Percentiles rank a stretch among this genome's conserved stretches.
Conservation (phyloP, 2,113 vertebrate genomes). For the Patagioenas fasciata region DNA sequence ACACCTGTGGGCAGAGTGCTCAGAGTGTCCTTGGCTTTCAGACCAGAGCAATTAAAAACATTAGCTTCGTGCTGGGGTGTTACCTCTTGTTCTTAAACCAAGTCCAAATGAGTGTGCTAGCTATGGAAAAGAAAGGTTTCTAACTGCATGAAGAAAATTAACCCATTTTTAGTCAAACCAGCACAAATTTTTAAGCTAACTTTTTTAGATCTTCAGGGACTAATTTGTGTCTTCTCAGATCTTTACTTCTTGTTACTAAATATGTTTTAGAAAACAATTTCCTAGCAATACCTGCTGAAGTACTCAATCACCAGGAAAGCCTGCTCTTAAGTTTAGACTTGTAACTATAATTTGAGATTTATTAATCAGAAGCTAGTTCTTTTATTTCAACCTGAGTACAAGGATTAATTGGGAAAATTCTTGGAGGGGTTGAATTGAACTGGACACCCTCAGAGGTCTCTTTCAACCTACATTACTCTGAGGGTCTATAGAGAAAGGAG, state of each 20-base stretch:
- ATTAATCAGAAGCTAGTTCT: background rate
- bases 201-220: background rate
- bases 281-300: background rate
- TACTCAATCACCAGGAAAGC: background rate
- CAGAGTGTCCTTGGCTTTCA: too few relatives aligned
- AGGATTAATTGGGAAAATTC: background rate
- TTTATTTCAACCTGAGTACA: background rate
- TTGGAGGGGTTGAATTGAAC: background rate
- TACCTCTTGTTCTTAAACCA: too few relatives aligned
- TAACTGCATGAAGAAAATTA: too few relatives aligned
- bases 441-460: background rate
- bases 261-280: background rate
- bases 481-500: background rate
- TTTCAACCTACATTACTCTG: background rate
- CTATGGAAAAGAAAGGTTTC: too few relatives aligned
- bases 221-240: background rate
- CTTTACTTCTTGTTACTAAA: background rate
- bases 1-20: too few relatives aligned
- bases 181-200: background rate
- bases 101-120: too few relatives aligned
- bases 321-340: background rate
- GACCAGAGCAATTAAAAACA: too few relatives aligned
- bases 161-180: too few relatives aligned
- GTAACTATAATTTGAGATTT: background rate
- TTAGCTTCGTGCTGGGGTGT: too few relatives aligned